Base-by-base conservation (phyloP, 2,113 vertebrate genomes). In the Falcunculus frontatus region DNA sequence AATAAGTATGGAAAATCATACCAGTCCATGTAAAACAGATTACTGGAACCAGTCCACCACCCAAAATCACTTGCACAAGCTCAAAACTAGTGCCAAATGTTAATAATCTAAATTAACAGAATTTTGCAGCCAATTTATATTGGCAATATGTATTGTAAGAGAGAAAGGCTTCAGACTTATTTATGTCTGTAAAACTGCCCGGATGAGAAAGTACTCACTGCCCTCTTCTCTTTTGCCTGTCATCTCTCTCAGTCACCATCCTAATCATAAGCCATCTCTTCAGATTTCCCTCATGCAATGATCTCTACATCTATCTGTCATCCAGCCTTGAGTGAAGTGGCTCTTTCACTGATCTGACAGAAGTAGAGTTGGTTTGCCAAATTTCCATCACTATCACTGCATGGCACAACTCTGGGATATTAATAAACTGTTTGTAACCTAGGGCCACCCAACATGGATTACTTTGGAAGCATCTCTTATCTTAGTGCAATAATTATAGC, bases 261-360 rank as follows among this genome's bases (percentile, higher is more conserved):
- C 83, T 91, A 91, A 93, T 94, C 65, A 59, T 20, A 74, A 96
- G 46, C 74, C 60, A 91, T 94, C 69, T 92, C 90, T 96, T 96
- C 97, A 90, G 74, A 96, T 96, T 92, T 91, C 77, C 44, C 77
- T 82, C 56, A n/a, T 53, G 57, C n/a, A 83, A 62, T 78, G 53
- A 87, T 96, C 81, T 95, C 85, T 86, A 82, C 89, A 94, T 96
- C 94, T 92, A 75, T 89, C 97, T 93, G 84, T 95, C 96, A 98
- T 90, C 83, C 94, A 47, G 88, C 79, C 86, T 97, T 94, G 97
- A 97, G 92, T 96, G 96, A 98, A 98, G 96, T 93, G 91, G 76
- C 87, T 89, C 76, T 93, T 95, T 96, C 87, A 70, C 93, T 97
- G 87, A 96, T 96, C 93, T 97, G 97, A 97, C 96, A 98, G 95